A percentile compares a stretch with the other conserved stretches of the same genome.
These are phyloP conservation scores for Chymomyza costata DNA, from an alignment of 1,140 invertebrate species.

Conservation along the genomic window DNA sequence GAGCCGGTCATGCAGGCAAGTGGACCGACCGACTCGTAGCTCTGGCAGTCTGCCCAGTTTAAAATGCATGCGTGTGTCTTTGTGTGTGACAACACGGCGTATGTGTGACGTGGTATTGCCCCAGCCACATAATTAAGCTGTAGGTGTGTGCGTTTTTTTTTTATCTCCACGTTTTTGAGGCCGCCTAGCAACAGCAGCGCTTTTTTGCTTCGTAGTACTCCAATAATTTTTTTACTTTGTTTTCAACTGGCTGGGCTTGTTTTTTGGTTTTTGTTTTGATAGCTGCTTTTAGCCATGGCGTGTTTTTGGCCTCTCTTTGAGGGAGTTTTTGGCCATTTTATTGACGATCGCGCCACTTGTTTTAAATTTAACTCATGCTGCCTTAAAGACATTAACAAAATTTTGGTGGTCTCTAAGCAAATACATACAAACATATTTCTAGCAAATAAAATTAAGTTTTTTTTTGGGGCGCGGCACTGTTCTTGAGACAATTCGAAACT, in stretches of 20 bases:
- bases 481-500: too few species aligned
- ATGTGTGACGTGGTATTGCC: slow-evolving; percentile 16
- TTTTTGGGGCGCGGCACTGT: too few species aligned
- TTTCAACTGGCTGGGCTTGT: slow-evolving; percentile 44
- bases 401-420: too few species aligned
- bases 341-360: too few species aligned
- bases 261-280: slow-evolving; percentile 63
- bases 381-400: too few species aligned
- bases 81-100: slow-evolving; percentile 8
- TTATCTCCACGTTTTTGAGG: slow-evolving; percentile 41
- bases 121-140: slow-evolving; percentile 26
- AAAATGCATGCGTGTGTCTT: slow-evolving; percentile 4
- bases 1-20: slow-evolving; percentile 15
- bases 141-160: slow-evolving; percentile 30
- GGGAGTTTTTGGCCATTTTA: neutral
- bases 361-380: too few species aligned
- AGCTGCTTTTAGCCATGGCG: slow-evolving; percentile 39
- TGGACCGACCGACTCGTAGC: slow-evolving; percentile 46
- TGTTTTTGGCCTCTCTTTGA: slow-evolving; percentile 29
- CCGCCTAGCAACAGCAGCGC: slow-evolving; percentile 45
- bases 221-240: slow-evolving; percentile 34
- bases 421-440: too few species aligned
- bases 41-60: slow-evolving; percentile 13
- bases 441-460: too few species aligned
- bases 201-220: neutral